phyloP scores from a whole-genome alignment of 2,888 invertebrate genomes.

The Drosophila longiperda region DNA sequence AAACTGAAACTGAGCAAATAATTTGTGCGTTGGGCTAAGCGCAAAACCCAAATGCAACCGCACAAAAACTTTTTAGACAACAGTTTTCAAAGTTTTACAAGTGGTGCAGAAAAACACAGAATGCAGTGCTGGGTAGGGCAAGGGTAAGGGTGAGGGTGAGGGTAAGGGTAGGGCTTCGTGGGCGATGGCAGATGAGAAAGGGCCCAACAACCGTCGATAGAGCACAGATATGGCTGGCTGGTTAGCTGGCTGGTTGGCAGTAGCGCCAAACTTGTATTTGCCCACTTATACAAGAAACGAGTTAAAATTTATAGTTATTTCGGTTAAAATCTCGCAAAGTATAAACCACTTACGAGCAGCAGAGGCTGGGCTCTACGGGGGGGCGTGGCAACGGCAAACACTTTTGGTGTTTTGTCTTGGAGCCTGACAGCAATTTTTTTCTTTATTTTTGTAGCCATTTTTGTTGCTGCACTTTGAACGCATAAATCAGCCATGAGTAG shows the following conservation, averaged over 20 bases:
- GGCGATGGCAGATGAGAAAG: neutral
- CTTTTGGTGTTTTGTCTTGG: constrained; percentile 50
- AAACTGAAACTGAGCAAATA: constrained; percentile 59
- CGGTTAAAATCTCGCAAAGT: constrained; percentile 75
- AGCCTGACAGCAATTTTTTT: constrained; percentile 37
- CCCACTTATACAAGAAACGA: constrained; percentile 75
- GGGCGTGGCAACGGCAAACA: constrained; percentile 46
- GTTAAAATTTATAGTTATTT: constrained; percentile 80
- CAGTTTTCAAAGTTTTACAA: constrained; percentile 77
- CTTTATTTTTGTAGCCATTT: constrained; percentile 14
- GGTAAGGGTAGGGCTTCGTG: neutral
- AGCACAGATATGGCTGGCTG: constrained; percentile 33
- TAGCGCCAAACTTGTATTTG: constrained; percentile 63
- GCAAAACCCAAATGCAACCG: constrained; percentile 61
- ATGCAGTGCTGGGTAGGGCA: constrained; percentile 14
- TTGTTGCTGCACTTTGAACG: constrained; percentile 55
- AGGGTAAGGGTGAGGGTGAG: neutral
- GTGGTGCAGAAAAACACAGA: constrained; percentile 53
- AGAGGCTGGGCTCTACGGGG: neutral
- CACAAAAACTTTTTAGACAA: constrained; percentile 76
- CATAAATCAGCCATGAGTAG: constrained; percentile 73
- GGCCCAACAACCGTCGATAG: constrained; percentile 39
- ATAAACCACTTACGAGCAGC: constrained; percentile 69
- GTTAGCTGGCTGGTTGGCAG: constrained; percentile 33
- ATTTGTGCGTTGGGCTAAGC: constrained; percentile 75